Evolutionary conservation across 2,888 invertebrate species (phyloP).

Genomic region (Pollenia griseotomentosa): DNA sequence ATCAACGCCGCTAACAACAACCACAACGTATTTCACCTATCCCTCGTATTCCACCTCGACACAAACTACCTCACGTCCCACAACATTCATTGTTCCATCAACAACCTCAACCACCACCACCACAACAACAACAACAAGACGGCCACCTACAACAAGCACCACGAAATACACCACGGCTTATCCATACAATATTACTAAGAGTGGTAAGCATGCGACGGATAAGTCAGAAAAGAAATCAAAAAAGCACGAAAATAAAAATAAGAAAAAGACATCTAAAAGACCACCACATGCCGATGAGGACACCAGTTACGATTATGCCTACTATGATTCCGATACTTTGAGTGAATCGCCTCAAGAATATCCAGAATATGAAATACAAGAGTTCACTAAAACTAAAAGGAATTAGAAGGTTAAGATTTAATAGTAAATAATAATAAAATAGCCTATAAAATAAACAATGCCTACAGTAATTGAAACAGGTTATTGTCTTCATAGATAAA

Average conservation of each 20-base stretch:
- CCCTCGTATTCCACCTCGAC: constrained; percentile 57
- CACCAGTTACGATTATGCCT: constrained; percentile 92
- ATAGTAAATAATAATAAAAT: neutral
- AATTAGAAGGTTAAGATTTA: constrained; percentile 58
- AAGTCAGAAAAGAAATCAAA: constrained; percentile 76
- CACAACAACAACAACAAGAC: constrained; percentile 78
- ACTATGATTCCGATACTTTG: constrained; percentile 90
- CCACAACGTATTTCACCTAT: constrained; percentile 55
- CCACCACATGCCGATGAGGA: constrained; percentile 86
- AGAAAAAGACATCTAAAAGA: constrained; percentile 83
- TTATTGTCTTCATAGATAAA: constrained; percentile 1
- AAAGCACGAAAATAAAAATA: constrained; percentile 77
- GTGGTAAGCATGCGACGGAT: constrained; percentile 68
- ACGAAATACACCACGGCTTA: constrained; percentile 76
- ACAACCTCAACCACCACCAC: constrained; percentile 55
- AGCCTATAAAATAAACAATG: neutral
- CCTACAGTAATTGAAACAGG: neutral
- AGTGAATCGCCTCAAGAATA: constrained; percentile 85
- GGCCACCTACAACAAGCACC: constrained; percentile 74
- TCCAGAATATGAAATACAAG: constrained; percentile 87
- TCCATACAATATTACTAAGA: constrained; percentile 73
- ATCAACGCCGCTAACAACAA: constrained; percentile 72
- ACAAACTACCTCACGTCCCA: constrained; percentile 63
- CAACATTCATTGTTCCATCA: constrained; percentile 41
- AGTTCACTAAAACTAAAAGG: constrained; percentile 87